Evolutionary conservation across 2,113 vertebrate species (phyloP).

Genomic region (Nothoprocta pentlandii): DNA sequence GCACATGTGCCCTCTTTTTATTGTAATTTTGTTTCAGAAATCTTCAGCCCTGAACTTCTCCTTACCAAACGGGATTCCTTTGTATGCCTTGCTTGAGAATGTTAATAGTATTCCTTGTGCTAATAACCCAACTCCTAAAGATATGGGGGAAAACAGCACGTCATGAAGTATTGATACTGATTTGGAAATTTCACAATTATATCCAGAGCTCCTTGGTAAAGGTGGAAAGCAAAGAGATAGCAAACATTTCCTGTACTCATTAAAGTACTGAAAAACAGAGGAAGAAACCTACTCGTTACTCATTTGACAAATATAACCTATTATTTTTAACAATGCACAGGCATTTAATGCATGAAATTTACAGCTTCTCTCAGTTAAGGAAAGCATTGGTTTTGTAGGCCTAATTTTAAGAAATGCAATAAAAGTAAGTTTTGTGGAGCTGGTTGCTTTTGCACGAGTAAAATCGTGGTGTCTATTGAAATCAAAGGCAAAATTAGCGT

Average conservation of each 20-base stretch:
- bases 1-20: neutral
- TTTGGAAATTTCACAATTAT: conserved; percentile 64
- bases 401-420: conserved; percentile 35
- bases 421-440: conserved; percentile 2
- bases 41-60: neutral
- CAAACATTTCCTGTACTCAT: conserved; percentile 56
- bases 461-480: neutral
- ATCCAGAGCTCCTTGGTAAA: conserved; percentile 49
- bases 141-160: neutral
- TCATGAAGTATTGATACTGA: conserved; percentile 67
- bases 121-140: conserved; percentile 13
- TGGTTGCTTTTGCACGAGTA: neutral
- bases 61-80: neutral
- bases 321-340: conserved; percentile 68
- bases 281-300: conserved; percentile 49
- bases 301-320: conserved; percentile 57
- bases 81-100: neutral
- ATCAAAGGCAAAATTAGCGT: neutral
- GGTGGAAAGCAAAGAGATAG: conserved; percentile 61
- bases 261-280: conserved; percentile 48
- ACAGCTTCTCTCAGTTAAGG: conserved; percentile 38
- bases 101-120: neutral
- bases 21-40: neutral
- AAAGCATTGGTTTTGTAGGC: conserved; percentile 12
- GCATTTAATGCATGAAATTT: conserved; percentile 19